phyloP scores from a whole-genome alignment of 1,140 invertebrate species.

The Lysiphlebus fabarum region DNA sequence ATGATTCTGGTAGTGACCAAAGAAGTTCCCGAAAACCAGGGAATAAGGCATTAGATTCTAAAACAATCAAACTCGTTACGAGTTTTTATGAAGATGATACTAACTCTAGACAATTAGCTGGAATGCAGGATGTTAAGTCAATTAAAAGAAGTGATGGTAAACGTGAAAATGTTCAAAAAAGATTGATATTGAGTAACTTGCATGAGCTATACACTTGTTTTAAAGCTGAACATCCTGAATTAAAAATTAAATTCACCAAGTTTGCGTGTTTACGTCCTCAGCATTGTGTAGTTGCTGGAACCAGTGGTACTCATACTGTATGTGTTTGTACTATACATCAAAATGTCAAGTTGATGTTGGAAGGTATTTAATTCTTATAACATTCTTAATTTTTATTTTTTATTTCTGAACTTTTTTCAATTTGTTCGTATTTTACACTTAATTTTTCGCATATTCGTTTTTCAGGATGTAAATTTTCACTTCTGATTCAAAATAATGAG shows the following conservation, averaged over 20 bases:
- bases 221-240: not conserved
- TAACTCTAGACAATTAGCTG: conserved; percentile 4
- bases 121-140: conserved; percentile 1
- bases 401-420: not conserved
- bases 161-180: conserved; percentile 4
- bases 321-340: conserved; percentile 14
- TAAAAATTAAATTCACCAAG: not conserved
- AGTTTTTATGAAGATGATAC: conserved; percentile 6
- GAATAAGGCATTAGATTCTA: not conserved
- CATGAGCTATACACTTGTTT: not conserved
- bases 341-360: conserved; percentile 19
- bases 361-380: not conserved
- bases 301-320: conserved; percentile 10
- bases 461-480: not conserved
- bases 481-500: not conserved
- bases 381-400: not conserved
- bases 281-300: conserved; percentile 5
- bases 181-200: conserved; percentile 4
- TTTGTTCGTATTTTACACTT: not conserved
- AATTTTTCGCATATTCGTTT: not conserved
- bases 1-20: too few relatives aligned
- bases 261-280: conserved; percentile 12
- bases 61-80: not conserved
- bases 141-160: not conserved
- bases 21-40: not conserved